phyloP scores from a whole-genome alignment of 2,888 invertebrate species.

The Drosophila eohydei region DNA sequence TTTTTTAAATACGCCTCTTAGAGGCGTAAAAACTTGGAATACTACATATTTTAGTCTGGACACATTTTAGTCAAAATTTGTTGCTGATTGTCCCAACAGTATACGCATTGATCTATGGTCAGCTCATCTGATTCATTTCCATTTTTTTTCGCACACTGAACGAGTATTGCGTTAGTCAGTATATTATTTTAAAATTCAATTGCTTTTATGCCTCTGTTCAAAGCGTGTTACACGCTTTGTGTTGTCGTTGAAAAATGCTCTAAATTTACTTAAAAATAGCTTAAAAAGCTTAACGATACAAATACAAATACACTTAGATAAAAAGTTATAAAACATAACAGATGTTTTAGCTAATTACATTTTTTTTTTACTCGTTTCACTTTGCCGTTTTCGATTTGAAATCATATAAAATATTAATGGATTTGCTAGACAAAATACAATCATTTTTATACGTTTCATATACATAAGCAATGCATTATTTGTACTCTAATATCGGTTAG shows the following conservation, averaged over 20 bases:
- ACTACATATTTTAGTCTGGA: too few relatives aligned
- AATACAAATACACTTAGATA: not conserved
- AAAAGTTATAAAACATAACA: not conserved
- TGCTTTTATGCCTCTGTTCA: not conserved
- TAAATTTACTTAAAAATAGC: not conserved
- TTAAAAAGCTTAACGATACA: too few relatives aligned
- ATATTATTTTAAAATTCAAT: not conserved
- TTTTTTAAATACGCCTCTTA: too few relatives aligned
- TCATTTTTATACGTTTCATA: not conserved
- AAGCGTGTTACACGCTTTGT: not conserved
- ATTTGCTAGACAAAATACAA: not conserved
- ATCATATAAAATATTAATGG: not conserved
- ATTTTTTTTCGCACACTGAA: too few relatives aligned
- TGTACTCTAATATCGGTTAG: slow-evolving; percentile 8
- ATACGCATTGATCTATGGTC: too few relatives aligned
- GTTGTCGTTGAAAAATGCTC: not conserved
- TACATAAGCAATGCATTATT: not conserved
- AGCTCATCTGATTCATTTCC: not conserved
- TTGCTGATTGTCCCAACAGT: too few relatives aligned
- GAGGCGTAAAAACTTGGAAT: too few relatives aligned
- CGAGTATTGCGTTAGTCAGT: not conserved
- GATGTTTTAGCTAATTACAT: not conserved
- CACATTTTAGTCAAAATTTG: too few relatives aligned
- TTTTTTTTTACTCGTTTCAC: not conserved
- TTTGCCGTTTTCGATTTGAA: not conserved